phyloP scores from a whole-genome alignment of 1,140 invertebrate genomes.

The Anastatus disparis region DNA sequence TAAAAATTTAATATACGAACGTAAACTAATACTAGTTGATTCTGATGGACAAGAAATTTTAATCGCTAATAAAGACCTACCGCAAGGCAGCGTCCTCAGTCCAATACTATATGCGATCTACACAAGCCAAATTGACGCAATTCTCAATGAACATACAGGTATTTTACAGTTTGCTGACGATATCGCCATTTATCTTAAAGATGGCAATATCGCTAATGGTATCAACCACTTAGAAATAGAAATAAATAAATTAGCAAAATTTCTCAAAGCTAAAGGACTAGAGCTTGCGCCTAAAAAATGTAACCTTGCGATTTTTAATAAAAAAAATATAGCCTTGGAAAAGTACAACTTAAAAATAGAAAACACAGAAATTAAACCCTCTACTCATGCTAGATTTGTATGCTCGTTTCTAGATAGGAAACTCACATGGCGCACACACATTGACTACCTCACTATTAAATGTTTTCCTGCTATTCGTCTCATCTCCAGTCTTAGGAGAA shows the following conservation, averaged over 20 bases:
- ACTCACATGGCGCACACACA: conserved; percentile 15
- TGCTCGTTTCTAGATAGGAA: conserved; percentile 14
- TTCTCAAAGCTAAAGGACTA: conserved; percentile 3
- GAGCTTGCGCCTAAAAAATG: conserved; percentile 9
- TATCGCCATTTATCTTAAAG: not conserved
- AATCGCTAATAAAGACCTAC: not conserved
- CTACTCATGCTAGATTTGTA: conserved; percentile 12
- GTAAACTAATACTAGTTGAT: not conserved
- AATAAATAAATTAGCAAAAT: no score
- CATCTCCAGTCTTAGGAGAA: conserved; percentile 19
- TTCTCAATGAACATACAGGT: not conserved
- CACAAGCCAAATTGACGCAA: not conserved
- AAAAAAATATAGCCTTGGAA: not conserved
- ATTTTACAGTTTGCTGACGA: conserved; percentile 35
- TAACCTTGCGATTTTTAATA: conserved; percentile 24
- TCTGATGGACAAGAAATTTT: not conserved
- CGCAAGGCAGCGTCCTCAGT: conserved; percentile 31
- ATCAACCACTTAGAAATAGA: no score
- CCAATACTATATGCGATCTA: conserved; percentile 29
- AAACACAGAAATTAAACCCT: not conserved
- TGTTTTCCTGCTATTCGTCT: not conserved
- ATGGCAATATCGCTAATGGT: not conserved
- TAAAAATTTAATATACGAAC: conserved; percentile 14
- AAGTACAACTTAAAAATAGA: not conserved
- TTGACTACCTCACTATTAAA: not conserved